Evolutionary conservation across 1,140 invertebrate genomes (phyloP).

Genomic region (Streblospio benedicti): DNA sequence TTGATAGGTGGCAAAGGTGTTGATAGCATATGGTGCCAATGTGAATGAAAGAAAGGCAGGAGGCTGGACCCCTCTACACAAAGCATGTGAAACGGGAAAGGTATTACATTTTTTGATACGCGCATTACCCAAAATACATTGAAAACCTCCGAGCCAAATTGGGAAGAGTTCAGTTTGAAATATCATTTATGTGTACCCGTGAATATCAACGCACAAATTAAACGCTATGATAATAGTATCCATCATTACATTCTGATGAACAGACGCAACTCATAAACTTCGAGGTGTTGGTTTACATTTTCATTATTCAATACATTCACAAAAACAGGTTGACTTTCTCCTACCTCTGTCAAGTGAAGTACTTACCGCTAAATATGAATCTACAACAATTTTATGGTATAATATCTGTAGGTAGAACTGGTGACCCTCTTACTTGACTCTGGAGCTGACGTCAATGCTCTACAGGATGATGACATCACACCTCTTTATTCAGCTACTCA

Average conservation of each 20-base stretch:
- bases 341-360: too few species aligned
- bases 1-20: not conserved
- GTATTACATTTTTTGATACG: not conserved
- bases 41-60: not conserved
- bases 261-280: not conserved
- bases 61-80: slow-evolving; percentile 6
- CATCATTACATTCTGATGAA: not conserved
- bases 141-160: too few species aligned
- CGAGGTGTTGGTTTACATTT: too few species aligned
- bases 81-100: not conserved
- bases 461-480: slow-evolving; percentile 12
- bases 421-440: not conserved
- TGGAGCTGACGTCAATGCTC: not conserved
- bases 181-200: too few species aligned
- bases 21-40: not conserved
- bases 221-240: too few species aligned
- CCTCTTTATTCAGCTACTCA: slow-evolving; percentile 11
- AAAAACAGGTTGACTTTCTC: too few species aligned
- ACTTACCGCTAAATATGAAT: too few species aligned
- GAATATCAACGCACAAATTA: too few species aligned
- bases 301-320: too few species aligned
- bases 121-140: not conserved
- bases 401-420: too few species aligned
- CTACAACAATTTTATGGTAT: too few species aligned
- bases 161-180: too few species aligned